phyloP scores from a whole-genome alignment of 2,888 invertebrate genomes.

The Cephus pygmeus region DNA sequence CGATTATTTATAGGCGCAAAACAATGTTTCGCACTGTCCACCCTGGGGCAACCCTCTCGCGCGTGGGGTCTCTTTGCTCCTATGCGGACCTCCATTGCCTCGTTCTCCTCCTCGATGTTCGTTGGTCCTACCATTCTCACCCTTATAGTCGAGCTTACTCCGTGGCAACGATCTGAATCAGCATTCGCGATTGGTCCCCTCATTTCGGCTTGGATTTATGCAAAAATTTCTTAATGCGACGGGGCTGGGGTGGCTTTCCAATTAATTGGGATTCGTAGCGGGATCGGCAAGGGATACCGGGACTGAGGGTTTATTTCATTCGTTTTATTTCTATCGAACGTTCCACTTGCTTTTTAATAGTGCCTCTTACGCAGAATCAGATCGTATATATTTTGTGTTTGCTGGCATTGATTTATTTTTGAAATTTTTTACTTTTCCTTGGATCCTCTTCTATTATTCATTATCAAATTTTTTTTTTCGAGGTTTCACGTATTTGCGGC shows the following conservation, averaged over 20 bases:
- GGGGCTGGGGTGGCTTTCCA: slow-evolving; percentile 17
- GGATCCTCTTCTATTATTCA: background rate
- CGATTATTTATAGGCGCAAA: slow-evolving; percentile 62
- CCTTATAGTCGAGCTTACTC: slow-evolving; percentile 2
- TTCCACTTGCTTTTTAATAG: background rate
- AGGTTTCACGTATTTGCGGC: background rate
- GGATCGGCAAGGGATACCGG: background rate
- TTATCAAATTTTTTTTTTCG: no score
- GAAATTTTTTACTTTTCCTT: no score
- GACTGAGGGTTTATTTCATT: background rate
- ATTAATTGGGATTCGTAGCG: slow-evolving; percentile 18
- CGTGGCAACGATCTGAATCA: slow-evolving; percentile 42
- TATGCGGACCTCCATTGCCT: background rate
- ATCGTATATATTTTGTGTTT: background rate
- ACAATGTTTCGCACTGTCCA: slow-evolving; percentile 62
- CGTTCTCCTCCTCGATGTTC: background rate
- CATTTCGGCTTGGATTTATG: slow-evolving; percentile 39
- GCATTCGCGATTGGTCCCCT: slow-evolving; percentile 36
- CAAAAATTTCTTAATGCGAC: slow-evolving; percentile 47
- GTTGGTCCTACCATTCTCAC: background rate
- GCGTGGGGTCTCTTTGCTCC: slow-evolving; percentile 21
- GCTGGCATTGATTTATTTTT: no score
- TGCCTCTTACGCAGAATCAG: background rate
- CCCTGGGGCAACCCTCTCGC: slow-evolving; percentile 28
- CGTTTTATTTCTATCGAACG: background rate